Evolutionary conservation across 2,797 vertebrate genomes (phyloP).

Genomic region (Miichthys miiuy): DNA sequence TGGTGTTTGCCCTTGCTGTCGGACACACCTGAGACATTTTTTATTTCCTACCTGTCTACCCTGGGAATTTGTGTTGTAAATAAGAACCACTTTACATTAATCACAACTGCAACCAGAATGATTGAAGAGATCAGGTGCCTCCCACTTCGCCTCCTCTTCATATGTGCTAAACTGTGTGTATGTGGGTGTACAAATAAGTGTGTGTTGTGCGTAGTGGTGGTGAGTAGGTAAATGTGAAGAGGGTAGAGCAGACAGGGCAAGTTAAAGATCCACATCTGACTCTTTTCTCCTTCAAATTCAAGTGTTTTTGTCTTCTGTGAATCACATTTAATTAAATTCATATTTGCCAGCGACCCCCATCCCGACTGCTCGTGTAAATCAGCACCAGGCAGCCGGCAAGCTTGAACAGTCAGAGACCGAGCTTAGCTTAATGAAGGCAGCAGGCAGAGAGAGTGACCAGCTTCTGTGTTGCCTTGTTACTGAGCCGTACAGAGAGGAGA

Average conservation of each 20-base stretch:
- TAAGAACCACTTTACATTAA: slow-evolving; percentile 65
- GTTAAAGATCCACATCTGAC: slow-evolving; percentile 47
- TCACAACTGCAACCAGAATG: slow-evolving; percentile 48
- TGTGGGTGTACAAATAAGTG: neutral
- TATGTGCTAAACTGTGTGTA: slow-evolving; percentile 12
- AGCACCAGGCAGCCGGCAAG: slow-evolving; percentile 40
- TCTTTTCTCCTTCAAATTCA: slow-evolving; percentile 60
- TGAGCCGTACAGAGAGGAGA: slow-evolving; percentile 19
- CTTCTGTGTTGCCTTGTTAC: slow-evolving; percentile 41
- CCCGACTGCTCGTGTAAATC: slow-evolving; percentile 40
- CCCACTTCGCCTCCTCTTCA: slow-evolving; percentile 35
- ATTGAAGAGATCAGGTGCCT: slow-evolving; percentile 63
- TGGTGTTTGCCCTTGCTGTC: slow-evolving; percentile 56
- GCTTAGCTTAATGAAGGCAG: slow-evolving; percentile 60
- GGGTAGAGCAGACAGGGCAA: neutral
- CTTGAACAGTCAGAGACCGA: slow-evolving; percentile 32
- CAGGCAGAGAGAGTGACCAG: slow-evolving; percentile 40
- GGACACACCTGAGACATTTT: slow-evolving; percentile 26
- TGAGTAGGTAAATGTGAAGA: slow-evolving; percentile 17
- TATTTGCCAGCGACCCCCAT: slow-evolving; percentile 44
- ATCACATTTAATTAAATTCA: slow-evolving; percentile 61
- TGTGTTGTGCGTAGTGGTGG: neutral
- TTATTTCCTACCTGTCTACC: slow-evolving; percentile 32
- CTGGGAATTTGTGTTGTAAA: slow-evolving; percentile 59
- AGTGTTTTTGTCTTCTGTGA: slow-evolving; percentile 60